Conservation (phyloP, 2,113 vertebrate species). For the Kryptolebias marmoratus region DNA sequence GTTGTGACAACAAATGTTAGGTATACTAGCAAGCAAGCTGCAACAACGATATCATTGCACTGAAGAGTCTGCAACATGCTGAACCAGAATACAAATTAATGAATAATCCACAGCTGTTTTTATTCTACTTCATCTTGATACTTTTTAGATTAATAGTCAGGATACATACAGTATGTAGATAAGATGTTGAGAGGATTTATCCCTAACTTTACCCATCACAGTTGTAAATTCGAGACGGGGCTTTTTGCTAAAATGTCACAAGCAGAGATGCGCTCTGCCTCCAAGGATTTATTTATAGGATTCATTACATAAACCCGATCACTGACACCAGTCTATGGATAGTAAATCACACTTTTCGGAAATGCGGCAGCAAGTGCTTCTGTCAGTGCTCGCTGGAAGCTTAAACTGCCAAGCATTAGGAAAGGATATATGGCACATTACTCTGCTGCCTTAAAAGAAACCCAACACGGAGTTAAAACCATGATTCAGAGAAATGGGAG, state of each 20-base stretch:
- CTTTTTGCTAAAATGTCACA: constrained; percentile 57
- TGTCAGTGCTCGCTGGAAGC: constrained; percentile 31
- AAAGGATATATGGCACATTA: constrained; percentile 18
- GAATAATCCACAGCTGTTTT: too few relatives aligned
- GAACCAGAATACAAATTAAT: too few relatives aligned
- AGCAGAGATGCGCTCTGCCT: constrained; percentile 42
- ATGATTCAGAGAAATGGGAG: background rate
- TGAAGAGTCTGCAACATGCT: too few relatives aligned
- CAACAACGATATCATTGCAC: too few relatives aligned
- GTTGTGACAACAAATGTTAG: too few relatives aligned
- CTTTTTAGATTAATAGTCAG: too few relatives aligned
- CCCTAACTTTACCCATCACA: constrained; percentile 5
- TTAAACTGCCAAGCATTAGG: constrained; percentile 10
- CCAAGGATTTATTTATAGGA: constrained; percentile 58
- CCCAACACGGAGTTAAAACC: background rate
- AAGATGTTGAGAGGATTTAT: constrained; percentile 9
- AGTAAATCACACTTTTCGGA: constrained; percentile 48
- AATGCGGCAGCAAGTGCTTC: constrained; percentile 40
- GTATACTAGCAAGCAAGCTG: too few relatives aligned
- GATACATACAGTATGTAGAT: background rate
- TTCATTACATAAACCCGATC: constrained; percentile 66
- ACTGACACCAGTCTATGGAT: constrained; percentile 48
- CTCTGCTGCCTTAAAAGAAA: constrained; percentile 8
- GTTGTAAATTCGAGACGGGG: constrained; percentile 31
- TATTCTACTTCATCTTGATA: too few relatives aligned